Conservation (phyloP, 2,113 vertebrate species). For the Megaceryle maxima region DNA sequence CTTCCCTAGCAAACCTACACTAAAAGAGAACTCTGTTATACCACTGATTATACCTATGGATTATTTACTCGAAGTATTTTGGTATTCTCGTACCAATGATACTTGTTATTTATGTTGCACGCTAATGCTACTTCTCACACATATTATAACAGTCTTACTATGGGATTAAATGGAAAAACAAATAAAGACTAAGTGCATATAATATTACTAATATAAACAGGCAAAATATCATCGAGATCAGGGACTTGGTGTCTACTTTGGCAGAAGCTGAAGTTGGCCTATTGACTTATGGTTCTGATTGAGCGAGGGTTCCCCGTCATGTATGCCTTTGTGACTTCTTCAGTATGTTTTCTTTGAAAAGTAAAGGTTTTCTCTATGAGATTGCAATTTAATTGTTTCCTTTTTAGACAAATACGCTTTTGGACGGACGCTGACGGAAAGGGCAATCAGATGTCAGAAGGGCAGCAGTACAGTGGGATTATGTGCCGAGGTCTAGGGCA, state of each 20-base stretch:
- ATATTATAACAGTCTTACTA: not conserved
- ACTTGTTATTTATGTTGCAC: not conserved
- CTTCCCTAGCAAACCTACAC: not conserved
- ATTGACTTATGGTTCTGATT: conserved; percentile 41
- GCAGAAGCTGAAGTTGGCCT: not conserved
- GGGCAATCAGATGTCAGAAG: conserved; percentile 70
- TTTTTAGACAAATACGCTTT: conserved; percentile 82
- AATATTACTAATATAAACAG: not conserved
- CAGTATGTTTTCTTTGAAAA: conserved; percentile 75
- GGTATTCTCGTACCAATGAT: not conserved
- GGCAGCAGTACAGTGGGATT: conserved; percentile 69
- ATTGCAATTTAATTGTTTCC: conserved; percentile 84
- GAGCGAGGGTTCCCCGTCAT: not conserved
- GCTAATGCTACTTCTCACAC: not conserved
- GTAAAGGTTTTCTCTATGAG: conserved; percentile 63
- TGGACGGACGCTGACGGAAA: conserved; percentile 77
- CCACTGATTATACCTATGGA: not conserved
- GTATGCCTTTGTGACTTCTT: not conserved
- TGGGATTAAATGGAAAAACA: conserved; percentile 33
- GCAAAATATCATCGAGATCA: not conserved
- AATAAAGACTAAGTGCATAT: conserved; percentile 13
- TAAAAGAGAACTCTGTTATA: not conserved
- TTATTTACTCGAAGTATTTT: not conserved
- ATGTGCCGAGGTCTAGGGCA: conserved; percentile 58
- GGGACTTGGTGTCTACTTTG: conserved; percentile 1